These are phyloP conservation scores for Sussaba pulchella DNA, from an alignment of 2,888 invertebrate species.

Conservation along the genomic window DNA sequence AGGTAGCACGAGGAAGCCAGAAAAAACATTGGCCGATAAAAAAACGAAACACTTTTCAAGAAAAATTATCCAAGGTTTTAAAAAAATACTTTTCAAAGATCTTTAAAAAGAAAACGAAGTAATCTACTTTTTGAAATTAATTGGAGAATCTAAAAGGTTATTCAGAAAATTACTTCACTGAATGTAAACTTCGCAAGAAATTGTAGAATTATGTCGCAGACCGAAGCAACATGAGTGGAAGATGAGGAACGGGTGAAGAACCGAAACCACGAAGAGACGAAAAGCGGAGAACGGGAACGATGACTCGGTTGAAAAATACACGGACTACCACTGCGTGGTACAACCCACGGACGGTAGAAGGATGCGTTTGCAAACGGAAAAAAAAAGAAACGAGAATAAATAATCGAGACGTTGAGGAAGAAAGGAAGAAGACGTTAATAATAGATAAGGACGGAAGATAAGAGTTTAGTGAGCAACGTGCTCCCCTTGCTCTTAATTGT, in stretches of 20 bases:
- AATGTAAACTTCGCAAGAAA: too few relatives aligned
- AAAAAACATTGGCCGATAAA: neutral
- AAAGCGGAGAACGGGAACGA: constrained; percentile 56
- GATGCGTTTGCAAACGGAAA: constrained; percentile 61
- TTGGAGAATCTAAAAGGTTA: too few relatives aligned
- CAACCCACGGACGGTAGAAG: constrained; percentile 21
- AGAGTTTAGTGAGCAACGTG: neutral
- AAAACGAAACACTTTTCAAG: neutral
- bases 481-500: neutral
- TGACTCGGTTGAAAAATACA: constrained; percentile 58
- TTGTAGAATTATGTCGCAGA: too few relatives aligned
- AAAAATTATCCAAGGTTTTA: constrained; percentile 36
- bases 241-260: constrained; percentile 51
- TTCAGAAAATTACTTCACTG: too few relatives aligned
- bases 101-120: too few relatives aligned
- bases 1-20: constrained; percentile 4
- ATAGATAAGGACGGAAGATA: constrained; percentile 38
- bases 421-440: constrained; percentile 61
- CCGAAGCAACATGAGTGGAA: constrained; percentile 53
- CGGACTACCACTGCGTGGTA: constrained; percentile 27
- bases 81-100: too few relatives aligned
- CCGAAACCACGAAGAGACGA: constrained; percentile 23
- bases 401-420: constrained; percentile 63
- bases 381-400: constrained; percentile 34
- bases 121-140: too few relatives aligned